Evolutionary conservation across 2,113 vertebrate genomes (phyloP), one percentile per base, ranked within the genome.

Genomic region (Paralichthys olivaceus): DNA sequence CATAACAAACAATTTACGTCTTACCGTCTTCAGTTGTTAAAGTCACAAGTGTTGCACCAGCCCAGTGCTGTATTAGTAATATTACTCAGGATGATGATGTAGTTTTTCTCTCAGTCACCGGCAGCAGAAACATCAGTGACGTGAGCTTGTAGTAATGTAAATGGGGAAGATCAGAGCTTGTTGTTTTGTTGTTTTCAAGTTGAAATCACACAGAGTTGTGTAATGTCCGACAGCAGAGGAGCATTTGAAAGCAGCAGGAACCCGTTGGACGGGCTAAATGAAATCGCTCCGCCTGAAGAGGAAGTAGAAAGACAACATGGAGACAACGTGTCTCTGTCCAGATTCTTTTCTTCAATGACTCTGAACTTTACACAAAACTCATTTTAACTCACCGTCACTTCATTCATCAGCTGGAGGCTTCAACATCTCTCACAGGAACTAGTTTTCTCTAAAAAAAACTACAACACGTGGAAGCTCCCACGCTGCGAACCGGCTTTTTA

Each of bases 391-490:
- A 4, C 23, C 22, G 8, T 6, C 1, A 1, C 2, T 32, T 51
- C 23, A 20, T 15, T 32, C 7, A 5, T 34, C 15, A 13, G 5
- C 4, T 28, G 17, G 25, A 43, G 1, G 8, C 13, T 14, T 5
- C 12, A 1, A 22, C 32, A 0, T 22, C 12, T 9, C 26, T 1
- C 22, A 13, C 9, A 0, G 1, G 22, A 25, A 26, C n/a, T 1
- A 5, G 26, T n/a, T 72, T 19, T 47, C 26, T 49, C 26, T 54
- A n/a, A n/a, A 9, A 9, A 81, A 9, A 34, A 75, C 88, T 57
- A 11, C 14, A 79, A 76, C 88, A 86, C 84, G 88, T 90, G 84
- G 77, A 47, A 5, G 14, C 4, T 28, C 47, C 43, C 19, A 1
- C n/a, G 19, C 4, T 11, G 9, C 5, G 0, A 45, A 37, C 57